A percentile compares a stretch with the other conserved stretches of the same genome.
These are phyloP conservation scores for Agrilus biguttatus DNA, from an alignment of 2,888 invertebrate genomes.

Conservation along the genomic window DNA sequence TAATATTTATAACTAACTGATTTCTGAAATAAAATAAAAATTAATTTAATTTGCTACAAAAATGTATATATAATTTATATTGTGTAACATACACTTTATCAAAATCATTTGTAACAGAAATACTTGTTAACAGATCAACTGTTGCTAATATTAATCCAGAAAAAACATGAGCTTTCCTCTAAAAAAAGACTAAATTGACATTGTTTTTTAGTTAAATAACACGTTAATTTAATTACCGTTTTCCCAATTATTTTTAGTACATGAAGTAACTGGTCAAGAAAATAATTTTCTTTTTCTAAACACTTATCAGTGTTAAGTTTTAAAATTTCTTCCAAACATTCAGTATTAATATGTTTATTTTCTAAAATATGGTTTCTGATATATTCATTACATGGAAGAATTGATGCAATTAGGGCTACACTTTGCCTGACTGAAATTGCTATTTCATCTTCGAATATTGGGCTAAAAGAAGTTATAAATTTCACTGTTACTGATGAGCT, in stretches of 20 bases:
- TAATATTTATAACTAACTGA: constrained; percentile 3
- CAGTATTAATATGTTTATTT: background rate
- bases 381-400: constrained; percentile 10
- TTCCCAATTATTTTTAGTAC: constrained; percentile 13
- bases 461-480: constrained; percentile 6
- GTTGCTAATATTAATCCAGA: constrained; percentile 13
- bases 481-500: too few species aligned
- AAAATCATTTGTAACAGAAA: constrained; percentile 5
- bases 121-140: constrained; percentile 13
- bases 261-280: constrained; percentile 4
- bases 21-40: constrained; percentile 3
- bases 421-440: constrained; percentile 18
- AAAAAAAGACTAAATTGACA: constrained; percentile 7
- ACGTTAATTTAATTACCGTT: constrained; percentile 13
- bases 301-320: too few species aligned
- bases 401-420: constrained; percentile 16
- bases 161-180: constrained; percentile 14
- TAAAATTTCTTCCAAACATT: too few species aligned
- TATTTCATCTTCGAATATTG: constrained; percentile 15
- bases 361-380: constrained; percentile 3
- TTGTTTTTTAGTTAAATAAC: background rate
- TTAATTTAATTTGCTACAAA: background rate
- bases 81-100: background rate
- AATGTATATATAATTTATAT: background rate
- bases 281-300: constrained; percentile 3